Base-by-base conservation (phyloP, 2,113 vertebrate genomes). In the Litocranius walleri region DNA sequence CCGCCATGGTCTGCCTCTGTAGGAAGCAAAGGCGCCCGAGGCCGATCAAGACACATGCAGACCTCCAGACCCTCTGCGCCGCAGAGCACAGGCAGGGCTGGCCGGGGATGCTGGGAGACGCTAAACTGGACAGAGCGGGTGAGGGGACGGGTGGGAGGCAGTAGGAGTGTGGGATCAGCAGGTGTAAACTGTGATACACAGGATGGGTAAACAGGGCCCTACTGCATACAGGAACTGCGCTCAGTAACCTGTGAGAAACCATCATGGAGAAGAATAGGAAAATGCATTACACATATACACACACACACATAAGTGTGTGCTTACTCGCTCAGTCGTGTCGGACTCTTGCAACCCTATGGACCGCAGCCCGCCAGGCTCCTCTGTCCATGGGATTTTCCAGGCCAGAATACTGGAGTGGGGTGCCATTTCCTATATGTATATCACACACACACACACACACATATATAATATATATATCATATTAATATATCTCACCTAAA, bases 1-100 rank as follows among this genome's bases (percentile, higher is more conserved):
- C 54, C 29, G 86, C 43, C 23, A 17, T 30, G 90, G 94, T 85
- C 81, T 98, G 94, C 94, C 97, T 91, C 97, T 96, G 78, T 30
- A 85, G 71, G 91, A 98, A 97, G 97, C 96, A 97, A 94, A 82
- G 74, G 67, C 80, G 96, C 96, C 90, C 88, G 59, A 86, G 92
- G 95, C 95, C 27, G 10, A 6, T 62, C 19, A 6, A 1, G 2
- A 15, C 95, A 83, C 95, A 17, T 56, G 95, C 94, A 93, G 92
- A 80, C 95, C 96, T 82, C 95, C 54, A 52, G 43, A 80, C 85
- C 57, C 21, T 80, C 62, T 30, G 43, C 61, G 95, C 56, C 67
- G 71, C 33, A 93, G 92, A 78, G 95, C 95, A 89, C 59, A 80
- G 62, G 40, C 0, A 0, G 17, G 83, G 88, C 88, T 64, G 83